Evolutionary conservation across 2,888 invertebrate genomes (phyloP), one percentile per base, ranked within the genome.

Genomic region (Nephrocerus scutellatus): DNA sequence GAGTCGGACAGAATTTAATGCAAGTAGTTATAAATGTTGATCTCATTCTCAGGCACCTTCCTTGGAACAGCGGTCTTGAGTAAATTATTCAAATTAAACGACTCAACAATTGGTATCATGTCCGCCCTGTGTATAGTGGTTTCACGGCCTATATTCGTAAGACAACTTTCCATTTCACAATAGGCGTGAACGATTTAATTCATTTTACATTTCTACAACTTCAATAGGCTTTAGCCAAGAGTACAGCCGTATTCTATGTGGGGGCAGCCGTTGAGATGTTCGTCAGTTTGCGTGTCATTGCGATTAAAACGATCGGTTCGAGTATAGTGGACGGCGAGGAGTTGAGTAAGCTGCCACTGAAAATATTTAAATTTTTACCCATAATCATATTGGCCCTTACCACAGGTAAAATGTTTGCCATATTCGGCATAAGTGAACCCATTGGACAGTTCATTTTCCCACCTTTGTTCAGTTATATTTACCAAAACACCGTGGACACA

Each of bases 361-460:
- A n/a, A n/a, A n/a, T n/a, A n/a, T n/a, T n/a, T n/a, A n/a, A n/a
- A n/a, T n/a, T n/a, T n/a, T n/a, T n/a, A n/a, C n/a, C n/a, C n/a
- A n/a, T n/a, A n/a, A n/a, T 28, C 19, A 10, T 22, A 22, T 22
- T 22, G 8, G 23, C 8, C 13, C 26, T 7, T 2, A 14, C 41
- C 47, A 8, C 10, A 62, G 62, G 62, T 31, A 62, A 62, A 57
- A 62, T 62, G 62, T 62, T 50, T 49, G 53, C 54, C 5, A 59
- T 68, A 6, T 60, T 68, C 31, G 66, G 66, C n/a, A 59, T 68
- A 7, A 60, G 62, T 14, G 66, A 68, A 32, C 66, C 66, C 2
- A 54, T 67, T 32, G 62, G 55, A 5, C 58, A 61, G 36, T 62
- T 68, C 31, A 56, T 68, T 5, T 67, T 68, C 31, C 61, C 66